Evolutionary conservation across 2,888 invertebrate species (phyloP), one percentile per base, ranked within the genome.

Genomic region (Tenthredo notha): DNA sequence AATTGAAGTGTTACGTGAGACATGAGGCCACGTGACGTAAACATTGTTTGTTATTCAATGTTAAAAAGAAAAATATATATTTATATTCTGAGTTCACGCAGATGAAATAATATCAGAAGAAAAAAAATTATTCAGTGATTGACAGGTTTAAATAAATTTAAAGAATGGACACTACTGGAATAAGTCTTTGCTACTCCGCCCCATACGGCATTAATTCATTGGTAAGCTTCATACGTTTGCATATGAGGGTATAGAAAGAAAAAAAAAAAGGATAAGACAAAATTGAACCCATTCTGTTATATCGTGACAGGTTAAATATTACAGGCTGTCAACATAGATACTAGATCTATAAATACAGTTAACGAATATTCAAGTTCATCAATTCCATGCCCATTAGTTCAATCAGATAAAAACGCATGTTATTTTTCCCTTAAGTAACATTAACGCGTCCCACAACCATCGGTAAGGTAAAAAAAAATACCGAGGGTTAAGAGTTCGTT

Each of bases 1-100:
- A 83, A 83, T 83, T 83, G 83, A 83, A 83, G 70, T 83, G 83
- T 83, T 83, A 58, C 70, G 67, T 70, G 80, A 80, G 80, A 80
- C 61, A 58, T 65, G 61, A 37, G 40, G 65, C 61, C 80, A 80
- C 80, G 80, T 80, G 80, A 80, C 40, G 80, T 65, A 25, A 15
- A 65, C 50, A 61, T 61, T 80, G 80, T 83, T 83, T 83, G 65
- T 47, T 29, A 67, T 83, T 50, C 9, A 47, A 15, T 61, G 1
- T 40, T 58, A 10, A 83, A 25, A 82, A 15, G 47, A 67, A 67
- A 65, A 25, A 18, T 2, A 70, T 37, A 33, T 10, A 72, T 2
- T 10, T 21, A 43, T 43, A 67, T 50, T 43, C 15, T 43, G 25
- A 77, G 50, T 61, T 29, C n/a, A 58, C 50, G 33, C 10, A 2